phyloP scores from a whole-genome alignment of 2,113 vertebrate genomes.

The Scomber japonicus region DNA sequence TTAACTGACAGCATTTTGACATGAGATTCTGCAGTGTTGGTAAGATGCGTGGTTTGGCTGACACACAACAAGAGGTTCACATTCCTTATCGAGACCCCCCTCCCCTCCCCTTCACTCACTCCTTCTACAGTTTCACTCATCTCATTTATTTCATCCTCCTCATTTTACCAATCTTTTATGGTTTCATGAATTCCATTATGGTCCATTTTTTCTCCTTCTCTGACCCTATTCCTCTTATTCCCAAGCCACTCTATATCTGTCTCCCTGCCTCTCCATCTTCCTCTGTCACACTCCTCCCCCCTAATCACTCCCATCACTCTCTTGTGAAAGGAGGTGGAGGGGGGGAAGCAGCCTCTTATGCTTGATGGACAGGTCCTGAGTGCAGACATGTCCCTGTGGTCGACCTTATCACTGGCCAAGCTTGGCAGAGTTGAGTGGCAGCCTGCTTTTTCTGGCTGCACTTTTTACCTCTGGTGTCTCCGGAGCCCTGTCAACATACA shows the following conservation, averaged over 20 bases:
- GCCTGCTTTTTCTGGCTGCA: constrained; percentile 71
- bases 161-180: constrained; percentile 31
- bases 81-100: constrained; percentile 12
- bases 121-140: background rate
- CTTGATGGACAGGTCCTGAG: constrained; percentile 80
- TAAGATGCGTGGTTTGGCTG: constrained; percentile 49
- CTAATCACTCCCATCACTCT: constrained; percentile 67
- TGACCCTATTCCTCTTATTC: constrained; percentile 50
- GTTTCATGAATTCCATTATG: constrained; percentile 23
- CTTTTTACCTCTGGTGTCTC: constrained; percentile 62
- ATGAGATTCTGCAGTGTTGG: constrained; percentile 5
- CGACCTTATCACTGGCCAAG: constrained; percentile 74
- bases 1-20: constrained; percentile 19
- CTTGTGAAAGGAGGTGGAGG: constrained; percentile 44
- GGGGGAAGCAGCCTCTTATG: constrained; percentile 67
- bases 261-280: constrained; percentile 61
- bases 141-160: background rate
- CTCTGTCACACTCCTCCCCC: constrained; percentile 52
- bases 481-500: constrained; percentile 16
- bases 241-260: constrained; percentile 64
- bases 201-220: constrained; percentile 22
- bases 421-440: constrained; percentile 73
- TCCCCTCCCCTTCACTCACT: too few relatives aligned
- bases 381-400: constrained; percentile 71
- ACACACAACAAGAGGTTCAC: constrained; percentile 8